phyloP scores from a whole-genome alignment of 2,888 invertebrate genomes.

The Oxytorus armatus region DNA sequence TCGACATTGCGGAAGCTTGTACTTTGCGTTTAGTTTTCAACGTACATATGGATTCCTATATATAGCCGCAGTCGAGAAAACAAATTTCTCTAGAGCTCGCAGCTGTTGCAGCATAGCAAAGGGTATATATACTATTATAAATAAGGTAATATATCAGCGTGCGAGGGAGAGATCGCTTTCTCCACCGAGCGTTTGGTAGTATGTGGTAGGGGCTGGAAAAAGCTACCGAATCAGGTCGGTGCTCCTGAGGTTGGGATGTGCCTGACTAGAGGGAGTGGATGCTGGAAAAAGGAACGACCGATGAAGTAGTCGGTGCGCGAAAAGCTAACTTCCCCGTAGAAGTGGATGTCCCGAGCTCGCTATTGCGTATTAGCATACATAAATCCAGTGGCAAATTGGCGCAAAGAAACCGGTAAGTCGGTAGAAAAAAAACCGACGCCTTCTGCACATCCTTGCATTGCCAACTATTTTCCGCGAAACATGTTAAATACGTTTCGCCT shows the following conservation, averaged over 20 bases:
- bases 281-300: constrained; percentile 25
- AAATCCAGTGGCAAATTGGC: constrained; percentile 62
- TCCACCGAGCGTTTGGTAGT: constrained; percentile 34
- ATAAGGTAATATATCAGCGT: constrained; percentile 60
- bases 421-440: constrained; percentile 11
- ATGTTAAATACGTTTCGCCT: neutral
- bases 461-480: neutral
- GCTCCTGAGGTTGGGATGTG: neutral
- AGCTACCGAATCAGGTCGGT: constrained; percentile 8
- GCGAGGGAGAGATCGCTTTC: constrained; percentile 5
- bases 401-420: constrained; percentile 38
- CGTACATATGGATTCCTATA: constrained; percentile 6
- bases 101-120: constrained; percentile 51
- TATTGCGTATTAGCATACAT: constrained; percentile 60
- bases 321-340: constrained; percentile 38
- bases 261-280: constrained; percentile 20
- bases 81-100: constrained; percentile 51
- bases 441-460: constrained; percentile 10
- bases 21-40: constrained; percentile 45
- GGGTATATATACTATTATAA: constrained; percentile 57
- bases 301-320: constrained; percentile 36
- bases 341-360: constrained; percentile 29
- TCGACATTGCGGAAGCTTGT: constrained; percentile 23
- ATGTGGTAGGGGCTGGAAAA: constrained; percentile 20
- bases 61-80: constrained; percentile 40